Conservation (phyloP, 2,797 vertebrate species). For the Carcharodon carcharias region DNA sequence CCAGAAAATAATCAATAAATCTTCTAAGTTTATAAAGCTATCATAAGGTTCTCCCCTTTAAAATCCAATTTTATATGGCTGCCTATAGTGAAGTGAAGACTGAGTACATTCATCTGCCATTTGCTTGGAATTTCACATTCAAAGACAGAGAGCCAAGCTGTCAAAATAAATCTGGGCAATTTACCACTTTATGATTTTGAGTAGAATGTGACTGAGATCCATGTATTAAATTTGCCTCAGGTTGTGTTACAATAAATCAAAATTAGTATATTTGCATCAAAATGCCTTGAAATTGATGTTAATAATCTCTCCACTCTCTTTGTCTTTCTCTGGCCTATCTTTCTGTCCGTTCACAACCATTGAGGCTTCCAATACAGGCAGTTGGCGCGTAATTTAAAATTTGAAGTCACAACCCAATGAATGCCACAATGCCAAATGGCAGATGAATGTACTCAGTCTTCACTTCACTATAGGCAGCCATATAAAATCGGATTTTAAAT, state of each 20-base stretch:
- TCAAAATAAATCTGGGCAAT: neutral
- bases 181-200: neutral
- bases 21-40: neutral
- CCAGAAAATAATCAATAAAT: neutral
- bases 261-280: neutral
- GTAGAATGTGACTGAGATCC: neutral
- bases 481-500: neutral
- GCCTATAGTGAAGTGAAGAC: neutral
- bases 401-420: neutral
- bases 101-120: neutral
- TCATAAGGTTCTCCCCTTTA: neutral
- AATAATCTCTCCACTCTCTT: neutral
- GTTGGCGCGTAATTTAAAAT: neutral
- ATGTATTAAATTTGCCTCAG: neutral
- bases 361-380: neutral
- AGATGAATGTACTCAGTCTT: neutral
- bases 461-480: neutral
- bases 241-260: neutral
- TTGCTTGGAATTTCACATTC: neutral
- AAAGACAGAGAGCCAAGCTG: neutral
- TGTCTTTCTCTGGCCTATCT: neutral
- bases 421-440: neutral
- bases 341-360: neutral
- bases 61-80: neutral
- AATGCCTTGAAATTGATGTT: neutral